Evolutionary conservation across 64 coral and sea anemone species (phyloP), one percentile per base, ranked within the genome.

Genomic region (Stichodactyla mertensii): DNA sequence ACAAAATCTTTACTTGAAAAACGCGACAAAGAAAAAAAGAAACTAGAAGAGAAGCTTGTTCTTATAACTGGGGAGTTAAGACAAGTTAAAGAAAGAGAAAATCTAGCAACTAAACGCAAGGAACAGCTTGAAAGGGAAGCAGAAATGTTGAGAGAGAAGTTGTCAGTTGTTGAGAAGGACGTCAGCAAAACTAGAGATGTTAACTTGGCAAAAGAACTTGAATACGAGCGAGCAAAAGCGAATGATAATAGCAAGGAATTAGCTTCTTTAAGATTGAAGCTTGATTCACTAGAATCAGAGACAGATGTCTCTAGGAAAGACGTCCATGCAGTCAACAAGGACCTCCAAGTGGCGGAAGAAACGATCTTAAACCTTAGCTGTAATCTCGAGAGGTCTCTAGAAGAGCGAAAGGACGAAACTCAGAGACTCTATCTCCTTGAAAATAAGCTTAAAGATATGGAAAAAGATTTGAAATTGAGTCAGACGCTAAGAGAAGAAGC

Each of bases 21-120:
- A 4, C 78, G 91, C 66, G 91, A 93, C 7, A 88, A 88, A 51
- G 91, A 93, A 20, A 93, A 93, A 51, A 93, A 89, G 20, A 55
- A 70, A 28, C 23, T 93, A 16, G 20, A 89, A 24, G 71, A 79
- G 6, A 81, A 93, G n/a, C 83, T 93, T 52, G 23, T 86, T 77
- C 16, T 82, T n/a, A 93, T 80, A 71, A 78, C 77, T 16, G 87
- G 89, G 55, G 92, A 93, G 60, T 54, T 89, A 19, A 62, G 69
- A 4, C 60, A 36, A 82, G 56, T 85, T 59, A 85, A 93, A 19
- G 71, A 60, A 55, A 22, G 89, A 14, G 71, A 89, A 53, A 87
- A 86, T 52, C 16, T 83, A 77, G 89, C 92, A 9, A 57, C 89
- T 15, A 93, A 84, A 82, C 87, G 88, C 7, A 93, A 93, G 14